A percentile compares a stretch with the other conserved stretches of the same genome.
Conservation (phyloP, 2,113 vertebrate species). For the Thymallus thymallus region DNA sequence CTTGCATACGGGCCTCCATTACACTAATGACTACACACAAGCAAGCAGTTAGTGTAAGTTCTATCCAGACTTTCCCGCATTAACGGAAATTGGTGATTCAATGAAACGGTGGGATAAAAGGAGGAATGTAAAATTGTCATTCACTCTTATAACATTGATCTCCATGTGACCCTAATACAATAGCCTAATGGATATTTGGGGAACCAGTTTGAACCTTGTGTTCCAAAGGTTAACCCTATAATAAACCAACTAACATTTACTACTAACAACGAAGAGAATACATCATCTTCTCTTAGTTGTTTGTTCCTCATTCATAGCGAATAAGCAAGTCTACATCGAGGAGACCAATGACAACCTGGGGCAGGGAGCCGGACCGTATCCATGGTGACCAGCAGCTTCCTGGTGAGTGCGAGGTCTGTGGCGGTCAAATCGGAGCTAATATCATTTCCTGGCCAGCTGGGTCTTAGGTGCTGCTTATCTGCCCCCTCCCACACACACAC, state of each 20-base stretch:
- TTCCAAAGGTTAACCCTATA: neutral
- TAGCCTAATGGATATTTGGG: too few relatives aligned
- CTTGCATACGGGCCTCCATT: constrained; percentile 5
- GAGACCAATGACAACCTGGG: constrained; percentile 10
- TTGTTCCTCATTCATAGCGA: too few relatives aligned
- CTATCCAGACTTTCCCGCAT: neutral
- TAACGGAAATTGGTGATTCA: neutral
- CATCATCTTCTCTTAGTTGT: too few relatives aligned
- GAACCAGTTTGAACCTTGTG: neutral
- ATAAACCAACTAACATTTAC: too few relatives aligned
- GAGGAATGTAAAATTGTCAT: too few relatives aligned
- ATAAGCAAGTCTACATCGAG: neutral
- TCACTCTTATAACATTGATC: too few relatives aligned
- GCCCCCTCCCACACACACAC: constrained; percentile 17
- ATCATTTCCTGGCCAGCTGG: constrained; percentile 64
- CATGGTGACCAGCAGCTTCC: constrained; percentile 63
- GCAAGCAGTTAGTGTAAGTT: neutral
- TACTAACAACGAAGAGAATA: too few relatives aligned
- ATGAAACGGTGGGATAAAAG: neutral
- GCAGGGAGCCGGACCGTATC: constrained; percentile 42
- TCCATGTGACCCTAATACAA: too few relatives aligned
- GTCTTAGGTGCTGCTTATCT: constrained; percentile 62
- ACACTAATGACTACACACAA: constrained; percentile 1
- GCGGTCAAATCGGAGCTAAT: constrained; percentile 60
- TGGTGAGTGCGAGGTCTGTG: constrained; percentile 49